These are phyloP conservation scores for Temnopleurus reevesii DNA, from an alignment of 53 echinoderm and acorn worm species.

Conservation along the genomic window DNA sequence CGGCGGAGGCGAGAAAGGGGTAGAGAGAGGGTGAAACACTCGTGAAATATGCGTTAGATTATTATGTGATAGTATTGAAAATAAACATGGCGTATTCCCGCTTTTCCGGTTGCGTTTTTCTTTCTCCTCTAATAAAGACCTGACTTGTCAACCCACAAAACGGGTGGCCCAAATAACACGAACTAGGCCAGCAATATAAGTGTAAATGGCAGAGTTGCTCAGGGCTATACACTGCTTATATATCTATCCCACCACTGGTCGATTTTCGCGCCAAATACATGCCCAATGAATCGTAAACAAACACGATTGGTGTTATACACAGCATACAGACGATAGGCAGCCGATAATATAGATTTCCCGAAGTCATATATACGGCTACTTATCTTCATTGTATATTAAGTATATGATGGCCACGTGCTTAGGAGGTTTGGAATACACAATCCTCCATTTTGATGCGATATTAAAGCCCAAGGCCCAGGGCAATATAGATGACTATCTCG, in stretches of 20 bases:
- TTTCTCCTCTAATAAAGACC: slow-evolving; percentile 20
- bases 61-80: slow-evolving; percentile 36
- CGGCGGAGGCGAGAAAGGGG: background rate
- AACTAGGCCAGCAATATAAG: slow-evolving; percentile 60
- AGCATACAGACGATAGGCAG: slow-evolving; percentile 44
- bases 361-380: slow-evolving; percentile 42
- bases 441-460: background rate
- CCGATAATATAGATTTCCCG: slow-evolving; percentile 23
- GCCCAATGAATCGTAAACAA: slow-evolving; percentile 56
- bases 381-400: background rate
- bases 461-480: background rate
- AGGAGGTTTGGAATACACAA: background rate
- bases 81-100: slow-evolving; percentile 15
- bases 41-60: slow-evolving; percentile 18
- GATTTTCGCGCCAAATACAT: slow-evolving; percentile 54
- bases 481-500: background rate
- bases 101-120: slow-evolving; percentile 14
- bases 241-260: slow-evolving; percentile 37
- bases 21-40: background rate
- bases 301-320: slow-evolving; percentile 34
- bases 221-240: slow-evolving; percentile 43
- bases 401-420: background rate
- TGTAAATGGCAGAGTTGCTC: slow-evolving; percentile 32
- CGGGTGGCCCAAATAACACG: slow-evolving; percentile 52
- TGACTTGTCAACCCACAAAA: slow-evolving; percentile 44